phyloP scores from a whole-genome alignment of 2,797 vertebrate genomes.

The Coluber constrictor region DNA sequence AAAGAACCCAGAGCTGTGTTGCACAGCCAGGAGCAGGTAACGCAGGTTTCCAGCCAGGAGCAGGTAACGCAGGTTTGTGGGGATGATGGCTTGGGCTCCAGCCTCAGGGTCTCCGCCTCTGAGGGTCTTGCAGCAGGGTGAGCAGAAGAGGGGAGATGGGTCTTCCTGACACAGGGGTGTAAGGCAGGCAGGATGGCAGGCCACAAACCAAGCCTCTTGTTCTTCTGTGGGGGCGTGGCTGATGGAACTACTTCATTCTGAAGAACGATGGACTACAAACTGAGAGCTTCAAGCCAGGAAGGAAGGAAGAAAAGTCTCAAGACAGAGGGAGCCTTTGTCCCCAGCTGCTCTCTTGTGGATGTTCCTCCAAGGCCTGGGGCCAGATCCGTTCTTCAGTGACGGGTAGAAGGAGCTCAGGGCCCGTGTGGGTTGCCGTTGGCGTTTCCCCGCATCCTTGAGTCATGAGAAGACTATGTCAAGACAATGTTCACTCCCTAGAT shows the following conservation, averaged over 20 bases:
- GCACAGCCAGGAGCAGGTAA: neutral
- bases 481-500: neutral
- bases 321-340: neutral
- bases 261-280: neutral
- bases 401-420: neutral
- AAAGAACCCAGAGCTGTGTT: neutral
- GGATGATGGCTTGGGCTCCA: neutral
- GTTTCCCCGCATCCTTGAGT: neutral
- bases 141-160: neutral
- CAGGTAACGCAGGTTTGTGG: neutral
- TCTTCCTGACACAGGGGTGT: neutral
- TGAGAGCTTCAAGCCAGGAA: neutral
- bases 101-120: neutral
- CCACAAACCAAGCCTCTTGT: neutral
- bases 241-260: neutral
- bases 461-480: neutral
- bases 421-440: neutral
- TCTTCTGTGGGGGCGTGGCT: neutral
- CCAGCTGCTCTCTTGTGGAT: neutral
- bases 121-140: neutral
- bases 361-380: neutral
- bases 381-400: neutral
- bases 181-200: neutral
- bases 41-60: no score
- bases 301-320: neutral